Conservation (phyloP, 2,888 invertebrate genomes). For the Dryocosmus kuriphilus region DNA sequence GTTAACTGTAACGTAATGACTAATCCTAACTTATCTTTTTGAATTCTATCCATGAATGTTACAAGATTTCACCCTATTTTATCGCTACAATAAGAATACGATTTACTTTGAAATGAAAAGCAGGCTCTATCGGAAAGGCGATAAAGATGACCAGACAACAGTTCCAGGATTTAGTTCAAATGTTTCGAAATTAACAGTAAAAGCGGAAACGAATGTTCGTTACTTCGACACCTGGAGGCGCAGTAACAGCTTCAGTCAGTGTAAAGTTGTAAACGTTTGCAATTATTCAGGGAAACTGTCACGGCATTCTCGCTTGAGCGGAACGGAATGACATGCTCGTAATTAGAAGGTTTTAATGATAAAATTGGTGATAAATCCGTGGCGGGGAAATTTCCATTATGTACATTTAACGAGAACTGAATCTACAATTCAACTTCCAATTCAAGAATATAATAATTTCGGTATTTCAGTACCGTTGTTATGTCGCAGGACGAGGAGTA, state of each 20-base stretch:
- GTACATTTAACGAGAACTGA: background rate
- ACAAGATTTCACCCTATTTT: background rate
- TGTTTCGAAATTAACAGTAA: background rate
- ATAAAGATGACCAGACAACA: background rate
- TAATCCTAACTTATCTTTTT: too few relatives aligned
- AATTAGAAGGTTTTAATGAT: background rate
- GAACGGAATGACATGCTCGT: background rate
- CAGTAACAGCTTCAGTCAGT: background rate
- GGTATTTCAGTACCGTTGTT: background rate
- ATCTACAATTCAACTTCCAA: background rate
- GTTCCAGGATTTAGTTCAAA: background rate
- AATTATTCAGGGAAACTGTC: background rate
- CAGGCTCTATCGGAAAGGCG: background rate
- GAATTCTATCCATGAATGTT: background rate
- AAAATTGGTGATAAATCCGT: background rate
- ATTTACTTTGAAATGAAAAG: background rate
- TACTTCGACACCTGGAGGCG: background rate
- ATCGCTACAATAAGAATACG: background rate
- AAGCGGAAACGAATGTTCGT: background rate
- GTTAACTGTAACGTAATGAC: too few relatives aligned
- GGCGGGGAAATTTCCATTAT: background rate
- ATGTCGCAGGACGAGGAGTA: background rate
- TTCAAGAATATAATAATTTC: background rate
- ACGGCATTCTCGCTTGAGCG: background rate
- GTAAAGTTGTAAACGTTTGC: background rate